A percentile compares a stretch with the other conserved stretches of the same genome.
These are phyloP conservation scores for Smittia aterrima DNA, from an alignment of 2,888 invertebrate genomes.

Conservation along the genomic window DNA sequence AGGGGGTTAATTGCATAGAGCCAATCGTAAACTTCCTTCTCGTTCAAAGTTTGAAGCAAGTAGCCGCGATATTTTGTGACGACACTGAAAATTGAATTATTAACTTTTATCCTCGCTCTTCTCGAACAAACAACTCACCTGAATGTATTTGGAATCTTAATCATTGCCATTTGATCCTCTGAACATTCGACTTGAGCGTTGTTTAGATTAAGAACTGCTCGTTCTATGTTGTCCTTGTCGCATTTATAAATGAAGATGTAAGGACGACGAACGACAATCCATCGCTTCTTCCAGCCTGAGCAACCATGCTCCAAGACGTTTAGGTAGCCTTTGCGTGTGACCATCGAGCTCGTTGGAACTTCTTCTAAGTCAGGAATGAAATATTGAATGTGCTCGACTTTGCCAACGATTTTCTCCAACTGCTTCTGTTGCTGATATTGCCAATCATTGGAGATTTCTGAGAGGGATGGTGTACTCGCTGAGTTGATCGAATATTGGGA, in stretches of 20 bases:
- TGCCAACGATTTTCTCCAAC: constrained; percentile 50
- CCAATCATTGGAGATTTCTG: constrained; percentile 61
- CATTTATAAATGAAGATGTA: constrained; percentile 98
- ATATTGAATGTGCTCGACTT: constrained; percentile 61
- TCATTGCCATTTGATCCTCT: constrained; percentile 95
- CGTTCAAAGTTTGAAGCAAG: constrained; percentile 91
- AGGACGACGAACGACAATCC: constrained; percentile 98
- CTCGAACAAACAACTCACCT: constrained; percentile 58
- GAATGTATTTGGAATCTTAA: constrained; percentile 89
- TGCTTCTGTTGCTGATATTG: constrained; percentile 58
- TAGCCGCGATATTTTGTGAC: constrained; percentile 97
- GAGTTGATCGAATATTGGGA: constrained; percentile 74
- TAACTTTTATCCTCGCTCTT: not conserved
- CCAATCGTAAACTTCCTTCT: constrained; percentile 99
- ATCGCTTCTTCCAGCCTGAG: constrained; percentile 96
- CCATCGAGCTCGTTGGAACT: constrained; percentile 80
- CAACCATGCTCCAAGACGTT: constrained; percentile 98
- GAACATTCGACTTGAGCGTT: constrained; percentile 98
- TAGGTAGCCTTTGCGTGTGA: constrained; percentile 86
- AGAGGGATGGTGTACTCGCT: constrained; percentile 57
- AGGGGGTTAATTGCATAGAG: constrained; percentile 98
- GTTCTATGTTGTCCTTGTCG: constrained; percentile 97
- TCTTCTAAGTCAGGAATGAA: constrained; percentile 94
- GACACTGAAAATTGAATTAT: constrained; percentile 63
- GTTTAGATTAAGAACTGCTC: constrained; percentile 95